Base-by-base conservation (phyloP, 2,888 invertebrate genomes). In the Xestobium rufovillosum region DNA sequence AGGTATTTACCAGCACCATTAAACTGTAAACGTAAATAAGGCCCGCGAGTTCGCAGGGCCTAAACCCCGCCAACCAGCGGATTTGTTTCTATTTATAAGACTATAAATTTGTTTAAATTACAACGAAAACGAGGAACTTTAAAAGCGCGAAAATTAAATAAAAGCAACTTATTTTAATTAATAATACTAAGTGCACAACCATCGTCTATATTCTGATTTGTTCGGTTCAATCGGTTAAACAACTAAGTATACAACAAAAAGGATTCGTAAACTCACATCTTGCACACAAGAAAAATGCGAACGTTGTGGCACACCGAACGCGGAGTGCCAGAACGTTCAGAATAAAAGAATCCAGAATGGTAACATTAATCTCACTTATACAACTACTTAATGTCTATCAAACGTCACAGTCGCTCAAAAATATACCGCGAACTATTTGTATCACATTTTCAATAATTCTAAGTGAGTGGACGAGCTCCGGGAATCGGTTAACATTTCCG, bases 321-420 rank as follows among this genome's bases (percentile, higher is more conserved):
- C n/a, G n/a, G n/a, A n/a, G n/a, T 8, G 31, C 4, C 19, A 26
- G 33, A 36, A 34, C 39, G n/a, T n/a, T 35, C 35, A 31, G 34
- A 36, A 35, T 32, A 39, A 39, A 44, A 41, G 46, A 56, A 50
- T 45, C 43, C 51, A 56, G 48, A 57, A 54, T 61, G 63, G 63
- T 63, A 63, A 63, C 63, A 58, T 55, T 48, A 50, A 55, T 61
- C 57, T 60, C 60, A 59, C 61, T 59, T 56, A 52, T 49, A 8
- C 6, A 6, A 8, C 23, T 19, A 19, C 23, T n/a, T 19, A 19
- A 19, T 19, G 48, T 37, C 49, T 50, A 50, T 49, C 49, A 50
- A 50, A 48, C 44, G 43, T 50, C 49, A 48, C 50, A 50, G 50
- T 50, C 47, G 50, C 48, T 49, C 49, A 46, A 49, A 49, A 50